phyloP scores from a whole-genome alignment of 2,888 invertebrate species.

The Chymomyza procnemis region DNA sequence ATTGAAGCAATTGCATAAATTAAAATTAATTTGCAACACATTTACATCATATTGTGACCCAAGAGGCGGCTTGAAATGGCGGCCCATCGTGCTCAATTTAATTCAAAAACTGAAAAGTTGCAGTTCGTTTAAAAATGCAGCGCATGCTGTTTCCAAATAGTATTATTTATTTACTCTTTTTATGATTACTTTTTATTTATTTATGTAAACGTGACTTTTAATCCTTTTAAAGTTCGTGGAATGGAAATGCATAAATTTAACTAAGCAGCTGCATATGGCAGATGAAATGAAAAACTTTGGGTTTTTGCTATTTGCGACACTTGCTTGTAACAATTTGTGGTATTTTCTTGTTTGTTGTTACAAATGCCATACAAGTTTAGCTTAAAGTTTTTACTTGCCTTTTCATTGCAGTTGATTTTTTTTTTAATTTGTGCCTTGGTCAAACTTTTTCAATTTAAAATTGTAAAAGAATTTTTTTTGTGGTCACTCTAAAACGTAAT shows the following conservation, averaged over 20 bases:
- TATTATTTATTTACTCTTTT: constrained; percentile 34
- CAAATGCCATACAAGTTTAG: neutral
- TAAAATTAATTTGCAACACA: constrained; percentile 28
- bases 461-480: constrained; percentile 44
- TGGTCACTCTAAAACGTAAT: constrained; percentile 56
- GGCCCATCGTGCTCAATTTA: constrained; percentile 1
- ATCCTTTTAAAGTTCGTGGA: constrained; percentile 17
- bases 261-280: constrained; percentile 38
- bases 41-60: constrained; percentile 6
- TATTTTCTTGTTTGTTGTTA: neutral
- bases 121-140: constrained; percentile 30
- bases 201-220: constrained; percentile 41
- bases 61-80: neutral
- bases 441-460: constrained; percentile 70
- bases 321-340: neutral
- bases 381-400: neutral
- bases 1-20: constrained; percentile 31
- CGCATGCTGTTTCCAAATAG: constrained; percentile 13
- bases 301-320: neutral
- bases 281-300: neutral
- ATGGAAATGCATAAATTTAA: neutral
- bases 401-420: neutral
- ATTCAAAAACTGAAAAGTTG: neutral
- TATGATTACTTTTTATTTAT: neutral
- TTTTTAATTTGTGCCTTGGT: constrained; percentile 61